A percentile compares a stretch with the other conserved stretches of the same genome.
Conservation (phyloP, 2,888 invertebrate species). For the Hetaerina titia region DNA sequence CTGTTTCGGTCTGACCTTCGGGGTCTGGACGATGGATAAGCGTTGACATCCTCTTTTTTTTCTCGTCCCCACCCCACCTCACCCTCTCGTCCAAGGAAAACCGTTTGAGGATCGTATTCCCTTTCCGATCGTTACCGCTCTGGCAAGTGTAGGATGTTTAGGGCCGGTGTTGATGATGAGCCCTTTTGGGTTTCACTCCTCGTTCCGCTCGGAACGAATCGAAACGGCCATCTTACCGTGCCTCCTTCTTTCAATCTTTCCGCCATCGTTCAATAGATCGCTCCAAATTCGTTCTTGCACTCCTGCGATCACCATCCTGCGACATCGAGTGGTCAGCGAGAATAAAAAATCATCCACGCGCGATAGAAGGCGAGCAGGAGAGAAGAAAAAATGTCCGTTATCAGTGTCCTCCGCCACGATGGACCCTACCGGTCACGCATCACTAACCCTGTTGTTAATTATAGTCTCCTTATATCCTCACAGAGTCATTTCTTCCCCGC, state of each 20-base stretch:
- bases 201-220: not conserved
- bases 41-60: not conserved
- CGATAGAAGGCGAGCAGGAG: not conserved
- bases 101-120: conserved; percentile 4
- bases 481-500: no score
- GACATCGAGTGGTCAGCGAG: not conserved
- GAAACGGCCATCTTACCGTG: not conserved
- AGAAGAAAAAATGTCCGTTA: not conserved
- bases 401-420: not conserved
- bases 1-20: not conserved
- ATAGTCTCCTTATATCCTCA: no score
- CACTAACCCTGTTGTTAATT: not conserved
- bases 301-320: not conserved
- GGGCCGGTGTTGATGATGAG: not conserved
- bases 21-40: no score
- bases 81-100: not conserved
- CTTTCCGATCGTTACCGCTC: not conserved
- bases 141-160: not conserved
- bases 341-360: not conserved
- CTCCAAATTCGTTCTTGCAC: not conserved
- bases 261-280: no score
- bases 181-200: not conserved
- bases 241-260: no score
- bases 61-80: not conserved
- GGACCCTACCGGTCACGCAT: not conserved